phyloP scores from a whole-genome alignment of 2,113 vertebrate species.

The Pleuronectes platessa region DNA sequence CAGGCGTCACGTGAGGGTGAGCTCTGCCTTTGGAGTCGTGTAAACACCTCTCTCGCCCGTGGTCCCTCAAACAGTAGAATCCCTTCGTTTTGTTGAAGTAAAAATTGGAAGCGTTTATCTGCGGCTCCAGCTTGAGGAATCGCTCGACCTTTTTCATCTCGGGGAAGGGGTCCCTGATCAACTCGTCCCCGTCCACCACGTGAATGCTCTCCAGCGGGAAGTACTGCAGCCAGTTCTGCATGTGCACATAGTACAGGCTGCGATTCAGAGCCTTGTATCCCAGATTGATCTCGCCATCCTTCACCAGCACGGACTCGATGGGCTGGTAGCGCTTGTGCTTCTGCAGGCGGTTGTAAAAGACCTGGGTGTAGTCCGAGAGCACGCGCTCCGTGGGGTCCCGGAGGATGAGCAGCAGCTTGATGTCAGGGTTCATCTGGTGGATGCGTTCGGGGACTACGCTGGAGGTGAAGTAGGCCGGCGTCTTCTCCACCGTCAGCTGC shows the following conservation, averaged over 20 bases:
- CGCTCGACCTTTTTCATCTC: conserved; percentile 94
- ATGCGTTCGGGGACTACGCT: conserved; percentile 90
- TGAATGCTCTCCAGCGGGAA: conserved; percentile 90
- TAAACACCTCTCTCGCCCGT: conserved; percentile 91
- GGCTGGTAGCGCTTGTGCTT: conserved; percentile 92
- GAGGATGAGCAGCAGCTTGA: conserved; percentile 93
- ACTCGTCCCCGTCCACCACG: conserved; percentile 92
- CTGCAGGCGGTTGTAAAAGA: conserved; percentile 94
- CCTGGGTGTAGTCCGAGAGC: conserved; percentile 97
- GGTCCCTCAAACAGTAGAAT: conserved; percentile 94
- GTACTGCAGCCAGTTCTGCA: conserved; percentile 92
- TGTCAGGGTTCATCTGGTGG: conserved; percentile 86
- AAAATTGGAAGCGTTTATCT: conserved; percentile 94
- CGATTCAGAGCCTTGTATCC: conserved; percentile 97
- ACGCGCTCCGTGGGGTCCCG: conserved; percentile 94
- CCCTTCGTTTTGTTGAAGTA: conserved; percentile 98
- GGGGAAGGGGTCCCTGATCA: conserved; percentile 92
- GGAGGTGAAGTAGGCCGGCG: conserved; percentile 97
- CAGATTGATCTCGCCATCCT: conserved; percentile 88
- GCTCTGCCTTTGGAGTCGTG: conserved; percentile 95
- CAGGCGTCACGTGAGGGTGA: conserved; percentile 87
- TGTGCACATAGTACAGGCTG: conserved; percentile 92
- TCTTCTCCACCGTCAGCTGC: conserved; percentile 97
- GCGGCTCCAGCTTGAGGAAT: conserved; percentile 90
- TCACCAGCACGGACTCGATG: conserved; percentile 90